Percentiles rank a stretch among this genome's conserved stretches.
These are phyloP conservation scores for Micromys minutus DNA, from an alignment of 2,113 vertebrate species.

Conservation along the genomic window DNA sequence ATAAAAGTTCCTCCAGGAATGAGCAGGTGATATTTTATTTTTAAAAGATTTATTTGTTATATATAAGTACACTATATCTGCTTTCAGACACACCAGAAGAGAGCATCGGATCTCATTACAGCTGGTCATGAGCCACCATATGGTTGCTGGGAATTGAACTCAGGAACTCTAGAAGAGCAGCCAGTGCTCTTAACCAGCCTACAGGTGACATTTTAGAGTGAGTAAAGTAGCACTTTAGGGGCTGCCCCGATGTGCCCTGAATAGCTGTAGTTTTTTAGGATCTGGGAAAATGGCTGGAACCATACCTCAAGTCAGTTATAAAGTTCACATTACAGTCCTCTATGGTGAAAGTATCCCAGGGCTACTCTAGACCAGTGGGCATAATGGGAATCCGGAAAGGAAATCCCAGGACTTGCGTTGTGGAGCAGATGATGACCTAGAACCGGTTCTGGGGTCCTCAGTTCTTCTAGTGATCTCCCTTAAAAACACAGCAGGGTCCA, in stretches of 20 bases:
- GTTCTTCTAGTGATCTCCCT: not conserved
- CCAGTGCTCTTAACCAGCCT: no score
- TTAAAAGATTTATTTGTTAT: no score
- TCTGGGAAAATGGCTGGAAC: not conserved
- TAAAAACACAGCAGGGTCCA: not conserved
- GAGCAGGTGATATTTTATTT: not conserved
- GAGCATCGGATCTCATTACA: no score
- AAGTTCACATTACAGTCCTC: not conserved
- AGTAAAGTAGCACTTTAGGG: no score
- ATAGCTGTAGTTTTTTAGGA: no score
- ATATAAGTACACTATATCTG: no score
- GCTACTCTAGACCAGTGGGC: not conserved
- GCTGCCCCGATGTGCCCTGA: not conserved
- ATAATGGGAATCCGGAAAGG: not conserved
- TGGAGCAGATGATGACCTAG: not conserved
- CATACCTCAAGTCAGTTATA: not conserved
- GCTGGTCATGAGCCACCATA: no score
- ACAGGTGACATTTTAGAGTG: not conserved
- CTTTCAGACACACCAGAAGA: no score
- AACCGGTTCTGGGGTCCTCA: not conserved
- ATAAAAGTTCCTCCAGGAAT: not conserved
- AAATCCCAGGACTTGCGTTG: not conserved
- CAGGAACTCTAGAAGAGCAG: no score
- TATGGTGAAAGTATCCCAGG: not conserved
- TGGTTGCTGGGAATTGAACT: no score